Percentiles rank a stretch among this genome's conserved stretches.
Conservation (phyloP, 1,140 invertebrate genomes). For the Trypoxylus dichotomus region DNA sequence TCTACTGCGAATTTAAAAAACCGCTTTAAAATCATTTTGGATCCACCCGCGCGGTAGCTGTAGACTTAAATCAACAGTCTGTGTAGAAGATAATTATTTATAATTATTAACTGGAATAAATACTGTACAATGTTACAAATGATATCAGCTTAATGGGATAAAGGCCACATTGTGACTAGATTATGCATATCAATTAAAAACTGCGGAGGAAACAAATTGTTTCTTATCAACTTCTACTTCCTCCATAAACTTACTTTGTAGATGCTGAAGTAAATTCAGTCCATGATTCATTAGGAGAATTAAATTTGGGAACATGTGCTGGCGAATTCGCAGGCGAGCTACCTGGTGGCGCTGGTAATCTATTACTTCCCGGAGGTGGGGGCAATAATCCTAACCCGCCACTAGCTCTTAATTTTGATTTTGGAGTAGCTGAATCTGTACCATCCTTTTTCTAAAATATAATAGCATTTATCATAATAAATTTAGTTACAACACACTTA, state of each 20-base stretch:
- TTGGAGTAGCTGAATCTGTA: constrained; percentile 64
- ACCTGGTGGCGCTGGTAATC: constrained; percentile 72
- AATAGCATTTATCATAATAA: not conserved
- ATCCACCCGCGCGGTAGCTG: too few relatives aligned
- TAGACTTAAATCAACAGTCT: too few relatives aligned
- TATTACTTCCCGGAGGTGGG: constrained; percentile 82
- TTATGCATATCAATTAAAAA: constrained; percentile 22
- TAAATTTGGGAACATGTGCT: constrained; percentile 55
- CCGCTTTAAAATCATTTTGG: not conserved
- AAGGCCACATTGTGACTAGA: constrained; percentile 19
- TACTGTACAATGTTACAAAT: not conserved
- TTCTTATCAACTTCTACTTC: not conserved
- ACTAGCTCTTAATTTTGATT: constrained; percentile 46
- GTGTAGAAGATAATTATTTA: not conserved
- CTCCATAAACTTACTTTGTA: constrained; percentile 52
- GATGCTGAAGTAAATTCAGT: constrained; percentile 76
- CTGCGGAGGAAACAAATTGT: constrained; percentile 16
- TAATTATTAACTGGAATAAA: not conserved
- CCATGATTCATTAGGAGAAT: constrained; percentile 64
- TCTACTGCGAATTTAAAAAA: not conserved
- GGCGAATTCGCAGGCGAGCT: constrained; percentile 59
- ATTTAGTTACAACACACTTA: constrained; percentile 55
- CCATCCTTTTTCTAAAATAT: constrained; percentile 82
- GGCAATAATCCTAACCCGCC: constrained; percentile 63
- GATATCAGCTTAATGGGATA: not conserved